Base-by-base conservation (phyloP, 1,140 invertebrate genomes). In the Zaprionus vittiger region DNA sequence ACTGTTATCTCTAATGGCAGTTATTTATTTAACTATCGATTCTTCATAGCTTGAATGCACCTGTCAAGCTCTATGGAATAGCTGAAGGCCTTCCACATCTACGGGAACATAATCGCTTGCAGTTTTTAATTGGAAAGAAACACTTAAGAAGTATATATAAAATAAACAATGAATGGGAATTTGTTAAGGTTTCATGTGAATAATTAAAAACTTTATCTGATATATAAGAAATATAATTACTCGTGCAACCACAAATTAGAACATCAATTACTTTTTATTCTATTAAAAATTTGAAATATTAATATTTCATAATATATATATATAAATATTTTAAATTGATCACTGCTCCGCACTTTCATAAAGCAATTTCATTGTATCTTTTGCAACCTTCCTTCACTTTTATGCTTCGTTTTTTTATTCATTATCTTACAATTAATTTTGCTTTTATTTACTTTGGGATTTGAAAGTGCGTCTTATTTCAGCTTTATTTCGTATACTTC, bases 81-180 rank as follows among this genome's bases (percentile, higher is more conserved):
- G 2, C 22, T 55, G 14, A 74, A 74, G 72, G 66, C 31, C 31
- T 34, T 9, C 31, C 31, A 34, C 31, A 34, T 74, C 38, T 44
- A 17, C 17, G 34, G 6, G 47, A 61, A 57, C 72, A 70, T 70
- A 74, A 74, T 63, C 56, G 31, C 31, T 17, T 70, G 22, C 38
- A 38, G n/a, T 12, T 20, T 54, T 20, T 68, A 68, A 61, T 61
- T 73, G 55, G 11, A n/a, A n/a, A 26, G 37, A 55, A 68, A 44
- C 38, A 24, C 5, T 20, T 2, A 61, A 52, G 55, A 59, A 55
- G 26, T 22, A 28, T 34, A 0, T 38, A 14, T 20, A 28, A 41
- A 56, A 28, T 56, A 15, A 65, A 59, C 55, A 60, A 71, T 64
- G 47, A 22, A 52, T 52, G 20, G 11, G 20, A 52, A 52, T 52